phyloP scores from a whole-genome alignment of 2,888 invertebrate species.

The Phlogophora meticulosa region DNA sequence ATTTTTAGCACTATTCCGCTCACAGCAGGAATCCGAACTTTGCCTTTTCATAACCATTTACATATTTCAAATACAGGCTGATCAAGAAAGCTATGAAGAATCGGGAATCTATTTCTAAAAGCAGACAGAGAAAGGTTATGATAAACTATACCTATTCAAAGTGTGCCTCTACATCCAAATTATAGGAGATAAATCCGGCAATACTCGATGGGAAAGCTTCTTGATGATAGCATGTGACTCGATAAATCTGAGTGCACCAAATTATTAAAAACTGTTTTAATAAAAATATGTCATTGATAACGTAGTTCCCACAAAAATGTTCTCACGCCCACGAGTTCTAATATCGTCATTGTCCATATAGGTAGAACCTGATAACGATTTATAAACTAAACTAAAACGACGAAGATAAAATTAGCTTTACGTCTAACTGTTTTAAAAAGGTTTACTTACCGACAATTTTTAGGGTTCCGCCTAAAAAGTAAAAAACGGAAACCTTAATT shows the following conservation, averaged over 20 bases:
- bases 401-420: background rate
- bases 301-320: slow-evolving; percentile 69
- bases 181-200: too few relatives aligned
- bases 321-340: slow-evolving; percentile 75
- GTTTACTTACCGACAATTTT: background rate
- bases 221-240: background rate
- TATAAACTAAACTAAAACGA: slow-evolving; percentile 20
- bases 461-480: too few relatives aligned
- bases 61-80: too few relatives aligned
- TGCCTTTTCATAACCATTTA: background rate
- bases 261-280: slow-evolving; percentile 24
- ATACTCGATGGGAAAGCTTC: background rate
- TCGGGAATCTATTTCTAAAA: too few relatives aligned
- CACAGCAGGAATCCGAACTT: too few relatives aligned
- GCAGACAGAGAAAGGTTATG: too few relatives aligned
- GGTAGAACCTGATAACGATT: slow-evolving; percentile 53
- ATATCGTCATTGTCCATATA: slow-evolving; percentile 49
- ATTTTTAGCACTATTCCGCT: too few relatives aligned
- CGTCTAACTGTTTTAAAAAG: background rate
- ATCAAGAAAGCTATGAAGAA: too few relatives aligned
- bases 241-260: slow-evolving; percentile 15
- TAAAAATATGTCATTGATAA: slow-evolving; percentile 56
- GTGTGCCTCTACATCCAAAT: background rate
- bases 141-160: too few relatives aligned
- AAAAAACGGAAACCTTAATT: too few relatives aligned